Evolutionary conservation across 1,140 invertebrate species (phyloP).

Genomic region (Diploscapter pachys): DNA sequence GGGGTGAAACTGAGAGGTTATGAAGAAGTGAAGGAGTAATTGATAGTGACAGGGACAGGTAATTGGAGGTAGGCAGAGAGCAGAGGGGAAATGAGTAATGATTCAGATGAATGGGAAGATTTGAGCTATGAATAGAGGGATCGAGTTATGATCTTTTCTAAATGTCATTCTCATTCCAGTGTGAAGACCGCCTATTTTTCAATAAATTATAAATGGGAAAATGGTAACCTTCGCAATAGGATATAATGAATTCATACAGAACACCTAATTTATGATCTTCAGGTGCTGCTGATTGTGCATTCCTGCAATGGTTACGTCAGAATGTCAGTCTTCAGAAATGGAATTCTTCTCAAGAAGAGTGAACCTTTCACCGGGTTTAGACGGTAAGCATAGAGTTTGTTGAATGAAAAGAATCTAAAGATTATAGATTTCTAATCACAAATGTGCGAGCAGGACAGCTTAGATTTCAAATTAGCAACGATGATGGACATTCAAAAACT

Average conservation of each 20-base stretch:
- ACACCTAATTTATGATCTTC: neutral
- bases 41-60: too few relatives aligned
- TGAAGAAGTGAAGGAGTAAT: too few relatives aligned
- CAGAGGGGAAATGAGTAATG: too few relatives aligned
- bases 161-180: neutral
- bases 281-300: slow-evolving; percentile 42
- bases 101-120: too few relatives aligned
- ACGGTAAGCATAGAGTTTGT: slow-evolving; percentile 2
- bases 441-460: slow-evolving; percentile 33
- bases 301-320: slow-evolving; percentile 42
- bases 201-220: too few relatives aligned
- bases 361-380: slow-evolving; percentile 43
- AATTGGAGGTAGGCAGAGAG: too few relatives aligned
- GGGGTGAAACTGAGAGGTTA: too few relatives aligned
- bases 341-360: slow-evolving; percentile 35
- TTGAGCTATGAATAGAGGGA: too few relatives aligned
- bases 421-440: slow-evolving; percentile 37
- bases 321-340: slow-evolving; percentile 38
- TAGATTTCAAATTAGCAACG: slow-evolving; percentile 39
- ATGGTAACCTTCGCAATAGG: too few relatives aligned
- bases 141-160: neutral
- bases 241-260: too few relatives aligned
- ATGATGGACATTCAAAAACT: slow-evolving; percentile 29
- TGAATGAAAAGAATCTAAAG: too few relatives aligned
- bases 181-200: too few relatives aligned